Base-by-base conservation (phyloP, 2,113 vertebrate species). In the Paradoxurus hermaphroditus region DNA sequence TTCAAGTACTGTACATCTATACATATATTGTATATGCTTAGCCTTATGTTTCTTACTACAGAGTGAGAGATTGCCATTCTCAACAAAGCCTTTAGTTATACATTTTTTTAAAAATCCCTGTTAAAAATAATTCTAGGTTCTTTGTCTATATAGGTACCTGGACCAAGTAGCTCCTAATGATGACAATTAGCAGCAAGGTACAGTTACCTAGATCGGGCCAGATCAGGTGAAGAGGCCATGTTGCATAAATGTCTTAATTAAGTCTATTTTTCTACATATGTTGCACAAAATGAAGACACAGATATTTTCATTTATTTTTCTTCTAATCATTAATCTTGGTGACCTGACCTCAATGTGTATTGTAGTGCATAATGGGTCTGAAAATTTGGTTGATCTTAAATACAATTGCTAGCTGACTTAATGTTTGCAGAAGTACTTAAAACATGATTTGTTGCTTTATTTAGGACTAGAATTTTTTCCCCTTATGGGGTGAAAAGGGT, bases 381-480 rank as follows among this genome's bases (percentile, higher is more conserved):
- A 90, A 92, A 84, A 46, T 73, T 5, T 73, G 23, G 53, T 46
- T 46, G 53, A 91, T 41, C 27, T 83, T 93, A 89, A 72, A 51
- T 70, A 83, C 91, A 94, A 90, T 75, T 67, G 5, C 95, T 75
- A n/a, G 27, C 79, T 39, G 29, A 39, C 86, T 96, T 94, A 27
- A 34, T 86, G 14, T 81, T 86, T 91, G 15, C 1, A 67, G n/a
- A 87, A 88, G 4, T 86, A 90, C 27, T 84, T 92, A 7, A 94
- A 85, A 77, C 11, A 59, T 34, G 63, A 86, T 65, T 91, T 1
- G 63, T 77, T 95, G 27, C 31, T 86, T 75, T 41, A 91, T 79
- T 93, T 2, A 63, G 34, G 34, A 72, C 31, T 93, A 96, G 72
- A 73, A 62, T 34, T 86, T 39, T 84, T 81, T 91, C 34, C 6